Base-by-base conservation (phyloP, 2,888 invertebrate genomes). In the Eristalis tenax region DNA sequence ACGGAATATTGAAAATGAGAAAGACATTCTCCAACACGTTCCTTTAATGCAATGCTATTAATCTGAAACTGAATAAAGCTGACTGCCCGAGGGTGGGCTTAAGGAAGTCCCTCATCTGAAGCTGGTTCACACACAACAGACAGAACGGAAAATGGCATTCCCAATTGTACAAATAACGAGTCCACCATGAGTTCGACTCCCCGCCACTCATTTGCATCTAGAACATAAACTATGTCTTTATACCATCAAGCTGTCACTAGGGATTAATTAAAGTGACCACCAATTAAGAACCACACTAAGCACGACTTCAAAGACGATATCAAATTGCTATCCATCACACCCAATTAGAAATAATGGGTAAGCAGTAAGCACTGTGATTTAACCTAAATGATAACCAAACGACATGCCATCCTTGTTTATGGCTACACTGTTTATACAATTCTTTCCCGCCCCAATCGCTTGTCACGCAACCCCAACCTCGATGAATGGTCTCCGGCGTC, bases 341-440 rank as follows among this genome's bases (percentile, higher is more conserved):
- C 26, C 74, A 82, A 86, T 86, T 82, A 86, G 75, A 18, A 35
- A 64, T 28, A 82, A 82, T 75, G 50, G n/a, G 56, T 63, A 81
- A 69, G 2, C 82, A 63, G 22, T 75, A 81, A 69, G 2, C 82
- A 63, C 26, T 75, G 63, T 74, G 86, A 86, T 85, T 85, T 28
- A 74, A 77, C 69, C 63, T 50, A 65, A 71, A 75, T 35, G 86
- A 82, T 82, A 79, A 56, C 40, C 66, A 66, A 74, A 82, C 70
- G 82, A 71, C 86, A 86, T 75, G 70, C 75, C 74, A 86, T 78
- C 61, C 74, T 78, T 78, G 78, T 86, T 82, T 65, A 77, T 82
- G 64, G 59, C 40, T 22, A 56, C 70, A 70, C 61, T 83, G 57
- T 78, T 83, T 74, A 56, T 73, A 18, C 6, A 18, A 18, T 57